These are phyloP conservation scores for Oryzias dopingdopingensis DNA, from an alignment of 2,797 vertebrate genomes.

Conservation along the genomic window DNA sequence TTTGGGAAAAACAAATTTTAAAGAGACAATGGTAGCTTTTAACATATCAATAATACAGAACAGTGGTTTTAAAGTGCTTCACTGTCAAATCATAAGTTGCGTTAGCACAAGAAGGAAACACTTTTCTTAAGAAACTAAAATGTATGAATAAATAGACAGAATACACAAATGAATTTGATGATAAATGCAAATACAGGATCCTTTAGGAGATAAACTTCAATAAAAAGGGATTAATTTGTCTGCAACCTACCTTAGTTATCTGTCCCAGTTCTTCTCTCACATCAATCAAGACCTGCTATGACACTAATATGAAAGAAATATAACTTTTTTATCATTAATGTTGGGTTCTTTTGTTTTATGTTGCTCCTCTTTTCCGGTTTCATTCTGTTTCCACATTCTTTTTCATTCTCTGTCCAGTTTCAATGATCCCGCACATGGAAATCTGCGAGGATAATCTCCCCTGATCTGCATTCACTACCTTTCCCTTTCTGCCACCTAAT, in stretches of 20 bases:
- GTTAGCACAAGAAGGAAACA: no score
- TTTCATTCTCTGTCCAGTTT: conserved; percentile 38
- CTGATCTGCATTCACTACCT: conserved; percentile 38
- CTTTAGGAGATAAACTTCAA: neutral
- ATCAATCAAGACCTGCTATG: conserved; percentile 12
- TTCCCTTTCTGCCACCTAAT: conserved; percentile 50
- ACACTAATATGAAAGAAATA: conserved; percentile 28
- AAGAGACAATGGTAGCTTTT: no score
- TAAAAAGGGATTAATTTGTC: neutral
- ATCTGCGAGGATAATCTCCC: conserved; percentile 61
- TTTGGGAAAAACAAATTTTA: no score
- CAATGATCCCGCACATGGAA: conserved; percentile 45
- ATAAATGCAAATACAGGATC: neutral
- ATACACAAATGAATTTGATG: no score
- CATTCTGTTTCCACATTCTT: conserved; percentile 8
- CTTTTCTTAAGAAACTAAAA: no score
- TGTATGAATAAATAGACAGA: no score
- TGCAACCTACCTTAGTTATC: conserved; percentile 22
- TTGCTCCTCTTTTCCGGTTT: neutral
- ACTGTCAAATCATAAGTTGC: no score
- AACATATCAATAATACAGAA: no score
- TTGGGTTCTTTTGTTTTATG: neutral
- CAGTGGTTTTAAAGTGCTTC: no score
- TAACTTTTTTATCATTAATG: conserved; percentile 1
- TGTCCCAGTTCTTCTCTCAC: conserved; percentile 14